Evolutionary conservation across 2,113 vertebrate species (phyloP), one percentile per base, ranked within the genome.

Genomic region (Catharus fuscescens): DNA sequence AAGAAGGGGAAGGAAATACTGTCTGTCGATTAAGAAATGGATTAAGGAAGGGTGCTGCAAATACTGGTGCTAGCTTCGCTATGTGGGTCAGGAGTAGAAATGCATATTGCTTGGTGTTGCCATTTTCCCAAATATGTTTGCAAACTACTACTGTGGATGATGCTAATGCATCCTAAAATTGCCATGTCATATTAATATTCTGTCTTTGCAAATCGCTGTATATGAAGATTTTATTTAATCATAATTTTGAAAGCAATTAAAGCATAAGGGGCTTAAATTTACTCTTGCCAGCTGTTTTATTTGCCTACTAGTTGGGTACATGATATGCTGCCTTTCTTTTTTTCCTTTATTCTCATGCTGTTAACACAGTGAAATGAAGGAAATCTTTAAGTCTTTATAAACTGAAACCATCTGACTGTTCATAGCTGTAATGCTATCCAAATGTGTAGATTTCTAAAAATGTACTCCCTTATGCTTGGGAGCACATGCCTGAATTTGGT

Each of bases 401-500:
- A 92, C 34, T 61, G 71, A 93, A 93, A 50, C 91, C 69, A 86
- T 80, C 83, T 92, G 72, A 18, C 21, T 47, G 18, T 86, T 92
- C 60, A 19, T 50, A 70, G 60, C 40, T 93, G 32, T 73, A 53
- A 36, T 56, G 29, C 47, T 96, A 57, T 82, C 52, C 86, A 86
- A 94, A 86, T 78, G 56, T 71, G 19, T 62, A 74, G 48, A 71
- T 77, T 85, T 62, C n/a, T 80, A 34, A 86, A 80, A 69, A 54
- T 19, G 8, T 59, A 50, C 6, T 91, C 52, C 45, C 34, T 73
- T 69, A 6, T 77, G 38, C 47, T 88, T 90, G 66, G 57, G 42
- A 73, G 11, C 29, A 71, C 32, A 78, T 67, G 26, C 21, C 50
- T 73, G 62, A 73, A 42, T 88, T 86, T 88, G 23, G 19, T 82